Evolutionary conservation across 1,140 invertebrate species (phyloP), one percentile per base, ranked within the genome.

Genomic region (Geopemphigus sp.): DNA sequence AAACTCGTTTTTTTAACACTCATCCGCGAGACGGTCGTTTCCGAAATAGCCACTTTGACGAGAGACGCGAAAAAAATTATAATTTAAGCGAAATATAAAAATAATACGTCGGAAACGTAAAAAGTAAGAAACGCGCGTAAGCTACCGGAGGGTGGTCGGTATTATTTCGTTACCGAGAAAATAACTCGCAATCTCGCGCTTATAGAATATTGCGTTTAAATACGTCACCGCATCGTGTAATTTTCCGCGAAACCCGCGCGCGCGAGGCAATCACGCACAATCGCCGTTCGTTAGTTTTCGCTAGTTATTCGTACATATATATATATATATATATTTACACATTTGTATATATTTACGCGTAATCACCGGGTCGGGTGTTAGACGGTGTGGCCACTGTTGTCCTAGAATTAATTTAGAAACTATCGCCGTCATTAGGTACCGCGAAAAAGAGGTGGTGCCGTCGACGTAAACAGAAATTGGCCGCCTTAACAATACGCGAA

Each of bases 1-100:
- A 63, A 59, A 61, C 56, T 78, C 22, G 26, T 61, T 78, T 78
- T 61, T 78, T 78, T 63, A n/a, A 78, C 57, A 78, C 74, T 61
- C 74, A 1, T 39, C 32, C 32, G 32, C 15, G 57, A 45, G 32
- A 61, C 22, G 24, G 74, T 61, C 32, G 39, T 78, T 78, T 63
- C n/a, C 61, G 56, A 78, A 78, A 78, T 78, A 61, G 74, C 56
- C 56, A 78, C 74, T 78, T 78, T 78, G 74, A 63, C 24, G 74
- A 63, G 24, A 59, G 29, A 5, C 5, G 47, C 47, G 47, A 50
- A 50, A 78, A 61, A 78, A 78, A 78, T 72, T 72, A 70, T 70
- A 53, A 72, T 54, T 72, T 72, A 72, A 72, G 12, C 4, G 11
- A 50, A 50, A 50, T 14, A 54, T 29, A 54, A 53, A 39, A 53